These are phyloP conservation scores for Macrobrachium nipponense DNA, from an alignment of 1,140 invertebrate species.

Conservation along the genomic window DNA sequence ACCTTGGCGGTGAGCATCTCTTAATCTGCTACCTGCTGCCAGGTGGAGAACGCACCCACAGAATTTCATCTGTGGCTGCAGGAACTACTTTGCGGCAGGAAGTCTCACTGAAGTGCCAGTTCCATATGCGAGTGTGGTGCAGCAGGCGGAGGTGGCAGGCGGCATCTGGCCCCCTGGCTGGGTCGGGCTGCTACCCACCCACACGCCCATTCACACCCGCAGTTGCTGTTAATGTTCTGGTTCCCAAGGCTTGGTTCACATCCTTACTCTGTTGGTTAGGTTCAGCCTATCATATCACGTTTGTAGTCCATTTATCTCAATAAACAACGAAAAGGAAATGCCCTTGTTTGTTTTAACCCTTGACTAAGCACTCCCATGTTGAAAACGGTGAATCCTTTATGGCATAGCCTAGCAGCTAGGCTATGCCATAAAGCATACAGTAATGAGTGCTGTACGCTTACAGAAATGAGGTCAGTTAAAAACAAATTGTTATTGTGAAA, in stretches of 20 bases:
- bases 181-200: slow-evolving; percentile 58
- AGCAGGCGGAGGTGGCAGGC: slow-evolving; percentile 48
- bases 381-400: no score
- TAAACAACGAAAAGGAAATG: slow-evolving; percentile 58
- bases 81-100: slow-evolving; percentile 50
- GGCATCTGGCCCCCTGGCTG: slow-evolving; percentile 46
- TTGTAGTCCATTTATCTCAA: slow-evolving; percentile 63
- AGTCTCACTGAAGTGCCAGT: slow-evolving; percentile 52
- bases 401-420: no score
- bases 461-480: no score
- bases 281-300: slow-evolving; percentile 63
- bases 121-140: slow-evolving; percentile 49
- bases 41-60: slow-evolving; percentile 34
- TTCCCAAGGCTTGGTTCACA: slow-evolving; percentile 62
- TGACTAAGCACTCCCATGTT: no score
- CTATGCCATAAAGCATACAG: no score
- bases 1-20: slow-evolving; percentile 51
- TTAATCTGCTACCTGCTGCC: slow-evolving; percentile 45
- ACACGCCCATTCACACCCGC: slow-evolving; percentile 59
- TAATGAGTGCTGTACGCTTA: no score
- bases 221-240: slow-evolving; percentile 61
- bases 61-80: slow-evolving; percentile 24
- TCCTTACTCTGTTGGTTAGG: slow-evolving; percentile 62
- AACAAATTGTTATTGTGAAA: no score
- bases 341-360: not conserved